Evolutionary conservation across 2,113 vertebrate species (phyloP).

Genomic region (Oryzias melastigma): DNA sequence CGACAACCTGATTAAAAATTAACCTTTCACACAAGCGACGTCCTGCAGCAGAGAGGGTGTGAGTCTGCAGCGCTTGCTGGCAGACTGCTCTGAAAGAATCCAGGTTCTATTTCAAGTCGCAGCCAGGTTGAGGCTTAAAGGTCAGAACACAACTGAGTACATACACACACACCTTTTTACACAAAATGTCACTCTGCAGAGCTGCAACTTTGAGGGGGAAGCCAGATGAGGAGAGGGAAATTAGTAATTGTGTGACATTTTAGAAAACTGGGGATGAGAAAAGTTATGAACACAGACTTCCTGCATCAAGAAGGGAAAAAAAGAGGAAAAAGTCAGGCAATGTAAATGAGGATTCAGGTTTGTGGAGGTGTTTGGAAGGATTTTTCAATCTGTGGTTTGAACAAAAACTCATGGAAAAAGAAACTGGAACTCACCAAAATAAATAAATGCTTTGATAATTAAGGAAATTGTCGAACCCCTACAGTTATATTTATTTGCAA

Average conservation of each 20-base stretch:
- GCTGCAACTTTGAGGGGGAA: slow-evolving; percentile 1
- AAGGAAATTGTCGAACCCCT: no score
- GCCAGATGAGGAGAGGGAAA: slow-evolving; percentile 9
- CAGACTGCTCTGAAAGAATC: slow-evolving; percentile 43
- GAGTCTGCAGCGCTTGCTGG: slow-evolving; percentile 17
- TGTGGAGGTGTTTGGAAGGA: no score
- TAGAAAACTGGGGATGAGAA: slow-evolving; percentile 22
- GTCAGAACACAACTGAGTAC: slow-evolving; percentile 22
- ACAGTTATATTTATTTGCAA: no score
- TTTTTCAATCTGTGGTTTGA: no score
- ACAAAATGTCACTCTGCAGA: not conserved
- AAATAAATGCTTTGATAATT: no score
- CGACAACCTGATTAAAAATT: slow-evolving; percentile 47
- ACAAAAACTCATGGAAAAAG: no score
- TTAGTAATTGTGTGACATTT: slow-evolving; percentile 18
- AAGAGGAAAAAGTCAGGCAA: no score
- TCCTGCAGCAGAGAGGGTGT: slow-evolving; percentile 28
- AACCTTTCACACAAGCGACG: slow-evolving; percentile 53
- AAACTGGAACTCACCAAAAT: no score
- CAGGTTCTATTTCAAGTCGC: slow-evolving; percentile 36
- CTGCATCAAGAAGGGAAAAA: not conserved
- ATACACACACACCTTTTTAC: not conserved
- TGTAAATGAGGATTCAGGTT: no score
- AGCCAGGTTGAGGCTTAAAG: slow-evolving; percentile 41
- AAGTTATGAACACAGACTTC: slow-evolving; percentile 26